Evolutionary conservation across 2,888 invertebrate species (phyloP), one percentile per base, ranked within the genome.

Genomic region (Eurytoma californica): DNA sequence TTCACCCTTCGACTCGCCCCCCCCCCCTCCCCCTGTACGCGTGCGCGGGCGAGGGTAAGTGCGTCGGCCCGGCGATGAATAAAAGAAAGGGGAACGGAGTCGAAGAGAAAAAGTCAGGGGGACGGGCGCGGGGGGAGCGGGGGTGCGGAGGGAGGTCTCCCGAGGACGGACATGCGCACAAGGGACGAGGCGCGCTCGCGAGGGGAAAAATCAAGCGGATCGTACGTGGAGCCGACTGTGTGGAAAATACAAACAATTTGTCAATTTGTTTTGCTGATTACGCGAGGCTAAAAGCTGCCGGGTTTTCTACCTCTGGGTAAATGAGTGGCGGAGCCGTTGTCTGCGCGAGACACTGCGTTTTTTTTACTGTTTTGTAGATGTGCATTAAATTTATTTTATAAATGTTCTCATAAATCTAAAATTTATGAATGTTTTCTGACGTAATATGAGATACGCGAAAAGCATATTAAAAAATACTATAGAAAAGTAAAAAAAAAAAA

Each of bases 71-170:
- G 68, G n/a, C 79, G 74, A 80, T 77, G 82, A 77, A 75, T 77
- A 80, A 76, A 81, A 77, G 74, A 81, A 78, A 68, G 80, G 80
- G 78, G 77, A 72, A 72, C 61, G 83, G 83, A 82, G 84, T 83
- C 82, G 84, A 83, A 84, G 82, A 84, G 83, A 79, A 84, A 83
- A 82, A 80, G 83, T 83, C 82, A 82, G 82, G 82, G 79, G 84
- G 84, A 83, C 83, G 84, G 83, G 84, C n/a, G 72, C 68, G 51
- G 53, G 79, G 67, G 72, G 58, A 51, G 28, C 24, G 24, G 24
- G 24, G 24, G 24, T 24, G 24, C 24, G 24, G 58, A 68, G 30
- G 18, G 70, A 66, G 58, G 39, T 2, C 9, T 7, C 39, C 47
- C 58, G 58, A 49, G 53, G 47, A 55, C 28, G 53, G 61, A 24